Evolutionary conservation across 1,140 invertebrate species (phyloP).

Genomic region (Drosophila grimshawi): DNA sequence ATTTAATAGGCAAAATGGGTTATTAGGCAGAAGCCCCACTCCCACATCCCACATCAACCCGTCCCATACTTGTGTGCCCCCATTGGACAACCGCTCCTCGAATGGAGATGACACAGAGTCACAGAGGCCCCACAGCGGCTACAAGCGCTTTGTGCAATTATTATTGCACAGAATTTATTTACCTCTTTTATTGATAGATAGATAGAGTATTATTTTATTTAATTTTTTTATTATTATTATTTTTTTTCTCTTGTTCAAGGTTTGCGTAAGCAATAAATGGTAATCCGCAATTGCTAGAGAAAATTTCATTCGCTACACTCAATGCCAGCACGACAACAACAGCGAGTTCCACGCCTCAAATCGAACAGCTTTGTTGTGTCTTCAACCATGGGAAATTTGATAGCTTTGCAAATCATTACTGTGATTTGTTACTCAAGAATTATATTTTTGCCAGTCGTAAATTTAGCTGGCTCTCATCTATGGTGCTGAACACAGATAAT

Average conservation of each 20-base stretch:
- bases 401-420: not conserved
- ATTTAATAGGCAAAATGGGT: slow-evolving; percentile 56
- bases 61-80: not conserved
- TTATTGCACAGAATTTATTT: slow-evolving; percentile 5
- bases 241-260: slow-evolving; percentile 27
- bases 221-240: not conserved
- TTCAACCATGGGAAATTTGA: slow-evolving; percentile 36
- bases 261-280: slow-evolving; percentile 11
- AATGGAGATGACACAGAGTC: no score
- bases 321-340: slow-evolving; percentile 33
- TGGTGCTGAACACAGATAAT: no score
- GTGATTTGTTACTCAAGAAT: not conserved
- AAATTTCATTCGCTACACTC: slow-evolving; percentile 40
- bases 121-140: not conserved
- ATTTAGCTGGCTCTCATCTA: no score
- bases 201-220: not conserved
- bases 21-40: slow-evolving; percentile 32
- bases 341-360: slow-evolving; percentile 31
- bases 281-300: slow-evolving; percentile 25
- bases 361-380: slow-evolving; percentile 22
- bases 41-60: not conserved
- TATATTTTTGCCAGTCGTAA: no score
- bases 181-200: not conserved
- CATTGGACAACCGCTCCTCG: not conserved
- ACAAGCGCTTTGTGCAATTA: slow-evolving; percentile 6